These are phyloP conservation scores for Schizopygopsis malacanthus DNA, from an alignment of 2,797 vertebrate species.

Conservation along the genomic window DNA sequence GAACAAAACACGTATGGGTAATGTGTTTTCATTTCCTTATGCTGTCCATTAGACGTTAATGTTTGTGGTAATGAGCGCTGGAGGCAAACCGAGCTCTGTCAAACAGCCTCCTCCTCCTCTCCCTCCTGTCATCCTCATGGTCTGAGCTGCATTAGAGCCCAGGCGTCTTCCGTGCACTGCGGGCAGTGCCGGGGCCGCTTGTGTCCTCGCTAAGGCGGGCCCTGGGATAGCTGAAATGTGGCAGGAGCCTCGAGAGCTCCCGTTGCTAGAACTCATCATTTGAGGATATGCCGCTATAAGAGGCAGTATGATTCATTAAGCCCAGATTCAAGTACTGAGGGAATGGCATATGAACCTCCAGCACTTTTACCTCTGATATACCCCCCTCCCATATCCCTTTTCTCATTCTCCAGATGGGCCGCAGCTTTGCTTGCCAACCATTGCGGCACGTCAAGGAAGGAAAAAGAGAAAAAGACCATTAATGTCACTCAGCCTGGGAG, in stretches of 20 bases:
- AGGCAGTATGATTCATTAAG: constrained; percentile 57
- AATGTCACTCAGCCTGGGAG: constrained; percentile 46
- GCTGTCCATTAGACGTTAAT: constrained; percentile 57
- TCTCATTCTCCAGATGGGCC: constrained; percentile 62
- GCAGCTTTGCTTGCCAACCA: constrained; percentile 42
- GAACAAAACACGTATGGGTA: constrained; percentile 41
- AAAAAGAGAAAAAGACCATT: constrained; percentile 51
- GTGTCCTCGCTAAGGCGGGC: background rate
- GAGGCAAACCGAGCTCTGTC: constrained; percentile 51
- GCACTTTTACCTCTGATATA: constrained; percentile 45
- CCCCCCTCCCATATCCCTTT: constrained; percentile 30
- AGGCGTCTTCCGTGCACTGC: background rate
- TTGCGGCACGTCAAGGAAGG: constrained; percentile 19
- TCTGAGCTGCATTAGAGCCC: constrained; percentile 53
- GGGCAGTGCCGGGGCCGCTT: constrained; percentile 9
- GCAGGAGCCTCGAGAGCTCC: constrained; percentile 26
- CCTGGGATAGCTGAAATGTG: constrained; percentile 22
- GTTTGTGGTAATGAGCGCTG: constrained; percentile 54
- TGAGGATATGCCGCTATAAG: constrained; percentile 50
- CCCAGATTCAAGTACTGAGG: constrained; percentile 36
- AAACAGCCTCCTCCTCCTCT: background rate
- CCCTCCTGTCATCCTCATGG: constrained; percentile 29
- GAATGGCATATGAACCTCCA: constrained; percentile 37
- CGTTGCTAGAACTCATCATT: constrained; percentile 37
- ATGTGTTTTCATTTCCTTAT: constrained; percentile 58